Evolutionary conservation across 2,888 invertebrate species (phyloP), one percentile per base, ranked within the genome.

Genomic region (Agrochola macilenta): DNA sequence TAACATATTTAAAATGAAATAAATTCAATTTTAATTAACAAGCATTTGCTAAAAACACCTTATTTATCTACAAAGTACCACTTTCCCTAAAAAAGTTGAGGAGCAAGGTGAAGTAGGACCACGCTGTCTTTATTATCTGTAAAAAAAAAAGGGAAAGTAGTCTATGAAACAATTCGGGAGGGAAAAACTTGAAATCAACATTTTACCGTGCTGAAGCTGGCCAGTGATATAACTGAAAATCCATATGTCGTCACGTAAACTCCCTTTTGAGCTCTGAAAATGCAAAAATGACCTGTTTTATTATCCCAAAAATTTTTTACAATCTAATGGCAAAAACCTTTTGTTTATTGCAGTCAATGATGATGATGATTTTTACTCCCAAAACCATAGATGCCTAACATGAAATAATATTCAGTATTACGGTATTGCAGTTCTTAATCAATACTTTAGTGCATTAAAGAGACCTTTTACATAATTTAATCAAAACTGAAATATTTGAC

Each of bases 51-150:
- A 35, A 23, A 60, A 60, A 43, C n/a, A n/a, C n/a, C 0, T 35
- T 39, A 0, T 39, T 39, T 39, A 17, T 61, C 11, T 65, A 76
- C n/a, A 52, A 57, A 69, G 43, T 52, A n/a, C 39, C 20, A 35
- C 35, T 64, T 73, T 82, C 61, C 49, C 79, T 85, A 70, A 89
- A 91, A 70, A 89, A 81, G 69, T 92, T 92, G 0, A 92, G 76
- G 23, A 92, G 88, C 26, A 92, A 72, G 20, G 92, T 92, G 77
- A 92, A 92, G 74, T 92, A 92, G 0, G 92, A 92, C 92, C 92
- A 92, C 17, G 92, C 86, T 5, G 91, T 89, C 74, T 91, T 92
- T 39, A 92, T 90, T 46, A 92, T 92, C 92, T 93, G 92, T 0
- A 82, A 79, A 17, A 35, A 17, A 35, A 17, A 52, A 4, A 4